Evolutionary conservation across 2,113 vertebrate species (phyloP), one percentile per base, ranked within the genome.

Genomic region (Crocuta crocuta): DNA sequence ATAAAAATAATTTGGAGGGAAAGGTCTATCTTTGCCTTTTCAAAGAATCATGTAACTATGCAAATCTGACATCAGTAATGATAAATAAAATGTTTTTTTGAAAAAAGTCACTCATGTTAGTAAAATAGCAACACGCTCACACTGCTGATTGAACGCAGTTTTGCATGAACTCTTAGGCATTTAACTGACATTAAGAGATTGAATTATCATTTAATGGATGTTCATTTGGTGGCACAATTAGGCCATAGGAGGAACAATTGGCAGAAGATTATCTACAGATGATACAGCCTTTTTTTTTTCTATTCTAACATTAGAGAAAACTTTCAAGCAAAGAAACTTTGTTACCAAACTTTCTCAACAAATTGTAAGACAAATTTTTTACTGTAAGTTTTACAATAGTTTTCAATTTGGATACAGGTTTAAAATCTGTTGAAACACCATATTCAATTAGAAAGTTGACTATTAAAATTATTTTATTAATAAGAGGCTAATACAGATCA

Each of bases 361-460:
- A 10, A 45, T 65, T 93, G 63, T 63, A 70, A 39, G 33, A 48
- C 7, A 2, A 0, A 82, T 39, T 73, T 73, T 97, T 68, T 80
- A 73, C 12, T 73, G 84, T 83, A 43, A 83, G 2, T 76, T 53
- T 58, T 71, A 21, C 0, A 23, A 10, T 68, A 24, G 5, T 76
- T 94, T 85, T 78, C 63, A 43, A 74, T 6, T 82, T 88, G 8
- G 0, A 71, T 55, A 50, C 1, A 82, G 5, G 4, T 90, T 96
- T 94, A 97, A 71, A 76, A 74, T 94, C 16, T 3, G 9, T 61
- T 96, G 61, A 95, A 89, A 45, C 96, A 84, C 5, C 3, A 55
- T 81, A 96, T 81, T 85, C 94, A 4, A 85, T 78, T 93, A 93
- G 50, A 96, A 97, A 92, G 28, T 43, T 58, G 43, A 94, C 85